Evolutionary conservation across 2,888 invertebrate genomes (phyloP).

Genomic region (Drosophila mayaguana): DNA sequence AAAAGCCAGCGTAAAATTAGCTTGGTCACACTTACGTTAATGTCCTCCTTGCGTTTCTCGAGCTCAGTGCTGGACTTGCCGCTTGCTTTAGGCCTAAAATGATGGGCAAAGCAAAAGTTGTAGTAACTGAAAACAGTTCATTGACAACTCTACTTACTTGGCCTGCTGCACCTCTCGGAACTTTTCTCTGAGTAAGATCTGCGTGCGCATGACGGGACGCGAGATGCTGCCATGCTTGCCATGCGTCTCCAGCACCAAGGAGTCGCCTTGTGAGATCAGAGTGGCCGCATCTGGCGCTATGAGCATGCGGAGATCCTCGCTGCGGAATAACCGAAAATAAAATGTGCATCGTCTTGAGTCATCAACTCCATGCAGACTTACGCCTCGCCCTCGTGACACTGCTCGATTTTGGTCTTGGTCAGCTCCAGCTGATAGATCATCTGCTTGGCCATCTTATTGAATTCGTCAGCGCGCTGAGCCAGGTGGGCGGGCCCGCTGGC

Average conservation of each 20-base stretch:
- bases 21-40: slow-evolving; percentile 81
- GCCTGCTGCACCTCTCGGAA: slow-evolving; percentile 85
- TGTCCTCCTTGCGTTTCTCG: slow-evolving; percentile 83
- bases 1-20: slow-evolving; percentile 18
- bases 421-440: slow-evolving; percentile 84
- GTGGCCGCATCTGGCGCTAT: slow-evolving; percentile 92
- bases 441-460: slow-evolving; percentile 83
- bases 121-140: too few relatives aligned
- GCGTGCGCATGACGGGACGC: slow-evolving; percentile 84
- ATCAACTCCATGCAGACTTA: slow-evolving; percentile 45
- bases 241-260: slow-evolving; percentile 90
- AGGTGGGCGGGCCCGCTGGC: slow-evolving; percentile 54
- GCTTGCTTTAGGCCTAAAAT: slow-evolving; percentile 68
- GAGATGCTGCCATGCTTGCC: slow-evolving; percentile 84
- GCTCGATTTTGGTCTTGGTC: slow-evolving; percentile 83
- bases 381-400: slow-evolving; percentile 81
- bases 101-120: neutral
- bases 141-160: slow-evolving; percentile 65
- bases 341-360: neutral
- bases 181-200: slow-evolving; percentile 84
- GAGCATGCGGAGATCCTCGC: slow-evolving; percentile 83
- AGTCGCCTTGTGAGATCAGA: slow-evolving; percentile 91
- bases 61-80: slow-evolving; percentile 62
- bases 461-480: slow-evolving; percentile 84
- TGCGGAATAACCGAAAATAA: slow-evolving; percentile 27